phyloP scores from a whole-genome alignment of 2,113 vertebrate genomes.

The Sisor rabdophorus region DNA sequence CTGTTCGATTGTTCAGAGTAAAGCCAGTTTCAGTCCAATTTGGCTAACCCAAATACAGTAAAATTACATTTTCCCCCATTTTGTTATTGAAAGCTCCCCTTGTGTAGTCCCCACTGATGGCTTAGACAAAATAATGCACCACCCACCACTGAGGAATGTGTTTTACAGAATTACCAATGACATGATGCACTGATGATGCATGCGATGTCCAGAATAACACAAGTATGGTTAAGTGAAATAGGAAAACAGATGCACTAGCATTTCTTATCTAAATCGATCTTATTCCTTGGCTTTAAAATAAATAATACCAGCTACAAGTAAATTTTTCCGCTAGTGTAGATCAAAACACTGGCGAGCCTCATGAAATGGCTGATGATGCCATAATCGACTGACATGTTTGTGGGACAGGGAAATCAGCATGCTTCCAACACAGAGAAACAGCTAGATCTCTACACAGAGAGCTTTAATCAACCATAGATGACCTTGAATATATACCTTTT shows the following conservation, averaged over 20 bases:
- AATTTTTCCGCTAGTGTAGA: slow-evolving; percentile 58
- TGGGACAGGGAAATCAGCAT: slow-evolving; percentile 57
- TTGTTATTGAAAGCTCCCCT: too few species aligned
- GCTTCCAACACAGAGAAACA: slow-evolving; percentile 30
- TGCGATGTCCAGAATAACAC: background rate
- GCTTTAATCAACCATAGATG: slow-evolving; percentile 47
- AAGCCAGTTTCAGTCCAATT: too few species aligned
- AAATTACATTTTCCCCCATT: too few species aligned
- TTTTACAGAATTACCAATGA: background rate
- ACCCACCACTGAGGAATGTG: too few species aligned
- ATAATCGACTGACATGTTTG: slow-evolving; percentile 62
- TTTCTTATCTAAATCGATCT: slow-evolving; percentile 20
- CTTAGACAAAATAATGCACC: too few species aligned
- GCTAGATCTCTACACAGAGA: slow-evolving; percentile 39
- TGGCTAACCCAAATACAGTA: too few species aligned
- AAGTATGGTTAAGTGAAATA: background rate
- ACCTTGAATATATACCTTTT: background rate
- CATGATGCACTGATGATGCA: background rate
- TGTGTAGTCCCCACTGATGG: too few species aligned
- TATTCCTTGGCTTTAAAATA: slow-evolving; percentile 53
- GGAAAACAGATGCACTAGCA: slow-evolving; percentile 10
- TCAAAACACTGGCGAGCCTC: slow-evolving; percentile 69
- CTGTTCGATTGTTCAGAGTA: too few species aligned
- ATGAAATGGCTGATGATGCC: slow-evolving; percentile 67
- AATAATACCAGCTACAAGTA: slow-evolving; percentile 72